Evolutionary conservation across 2,797 vertebrate species (phyloP).

Genomic region (Echeneis naucrates): DNA sequence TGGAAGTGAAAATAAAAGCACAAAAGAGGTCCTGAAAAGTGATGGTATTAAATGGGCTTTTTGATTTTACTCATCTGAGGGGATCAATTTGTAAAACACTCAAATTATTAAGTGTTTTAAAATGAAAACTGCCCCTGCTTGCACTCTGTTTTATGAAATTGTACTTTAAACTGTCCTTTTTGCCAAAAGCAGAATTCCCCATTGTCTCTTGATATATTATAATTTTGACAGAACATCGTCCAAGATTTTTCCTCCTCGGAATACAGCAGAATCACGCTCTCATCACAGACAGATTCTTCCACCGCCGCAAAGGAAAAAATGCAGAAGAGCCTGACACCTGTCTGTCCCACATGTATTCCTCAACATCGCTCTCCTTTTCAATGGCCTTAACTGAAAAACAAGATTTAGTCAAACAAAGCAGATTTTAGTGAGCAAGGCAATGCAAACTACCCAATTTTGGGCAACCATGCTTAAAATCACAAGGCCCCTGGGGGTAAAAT

Average conservation of each 20-base stretch:
- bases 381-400: conserved; percentile 47
- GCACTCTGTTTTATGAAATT: background rate
- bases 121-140: background rate
- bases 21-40: conserved; percentile 14
- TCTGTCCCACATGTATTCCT: conserved; percentile 33
- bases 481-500: conserved; percentile 35
- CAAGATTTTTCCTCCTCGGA: conserved; percentile 16
- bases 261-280: conserved; percentile 13
- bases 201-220: conserved; percentile 15
- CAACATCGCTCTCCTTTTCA: conserved; percentile 25
- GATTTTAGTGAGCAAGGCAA: conserved; percentile 31
- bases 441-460: conserved; percentile 63
- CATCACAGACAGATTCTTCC: conserved; percentile 32
- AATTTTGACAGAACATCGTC: conserved; percentile 15
- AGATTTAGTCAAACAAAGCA: conserved; percentile 52
- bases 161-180: background rate
- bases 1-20: conserved; percentile 1
- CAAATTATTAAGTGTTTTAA: conserved; percentile 1
- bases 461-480: conserved; percentile 61
- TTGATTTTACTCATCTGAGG: conserved; percentile 18
- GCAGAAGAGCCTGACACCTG: conserved; percentile 27
- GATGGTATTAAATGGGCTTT: conserved; percentile 1
- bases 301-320: background rate
- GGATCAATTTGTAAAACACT: conserved; percentile 27
- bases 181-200: background rate